Evolutionary conservation across 2,888 invertebrate species (phyloP).

Genomic region (Papilio protenor): DNA sequence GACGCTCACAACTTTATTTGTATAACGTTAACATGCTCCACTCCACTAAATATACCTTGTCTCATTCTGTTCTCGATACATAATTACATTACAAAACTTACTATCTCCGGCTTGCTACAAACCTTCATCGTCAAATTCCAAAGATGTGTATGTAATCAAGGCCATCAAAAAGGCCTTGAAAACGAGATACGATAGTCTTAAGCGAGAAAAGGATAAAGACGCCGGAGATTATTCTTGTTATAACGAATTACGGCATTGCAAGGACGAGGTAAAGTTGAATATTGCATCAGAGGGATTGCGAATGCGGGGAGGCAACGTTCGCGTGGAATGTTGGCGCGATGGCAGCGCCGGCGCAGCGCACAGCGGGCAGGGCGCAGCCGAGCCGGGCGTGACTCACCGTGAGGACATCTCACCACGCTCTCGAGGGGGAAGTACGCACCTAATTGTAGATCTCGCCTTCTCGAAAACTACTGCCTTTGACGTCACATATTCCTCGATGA

Average conservation of each 20-base stretch:
- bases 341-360: slow-evolving; percentile 55
- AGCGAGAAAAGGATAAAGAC: slow-evolving; percentile 75
- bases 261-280: slow-evolving; percentile 84
- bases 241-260: slow-evolving; percentile 84
- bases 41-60: slow-evolving; percentile 64
- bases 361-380: slow-evolving; percentile 51
- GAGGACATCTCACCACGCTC: slow-evolving; percentile 59
- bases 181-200: slow-evolving; percentile 64
- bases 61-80: slow-evolving; percentile 59
- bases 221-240: slow-evolving; percentile 78
- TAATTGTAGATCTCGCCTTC: slow-evolving; percentile 61
- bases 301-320: slow-evolving; percentile 76
- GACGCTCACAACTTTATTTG: slow-evolving; percentile 71
- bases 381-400: slow-evolving; percentile 68
- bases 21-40: slow-evolving; percentile 70
- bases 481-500: slow-evolving; percentile 56
- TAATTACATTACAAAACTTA: slow-evolving; percentile 44
- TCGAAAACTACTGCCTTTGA: slow-evolving; percentile 59
- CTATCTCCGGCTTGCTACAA: slow-evolving; percentile 48
- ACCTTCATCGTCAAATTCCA: slow-evolving; percentile 62
- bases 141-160: slow-evolving; percentile 66
- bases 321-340: slow-evolving; percentile 76
- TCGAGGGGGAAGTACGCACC: slow-evolving; percentile 74
- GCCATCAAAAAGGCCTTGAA: slow-evolving; percentile 75
- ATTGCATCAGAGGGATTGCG: slow-evolving; percentile 81